phyloP scores from a whole-genome alignment of 2,888 invertebrate species.

The Scelioninae gen. 1 region DNA sequence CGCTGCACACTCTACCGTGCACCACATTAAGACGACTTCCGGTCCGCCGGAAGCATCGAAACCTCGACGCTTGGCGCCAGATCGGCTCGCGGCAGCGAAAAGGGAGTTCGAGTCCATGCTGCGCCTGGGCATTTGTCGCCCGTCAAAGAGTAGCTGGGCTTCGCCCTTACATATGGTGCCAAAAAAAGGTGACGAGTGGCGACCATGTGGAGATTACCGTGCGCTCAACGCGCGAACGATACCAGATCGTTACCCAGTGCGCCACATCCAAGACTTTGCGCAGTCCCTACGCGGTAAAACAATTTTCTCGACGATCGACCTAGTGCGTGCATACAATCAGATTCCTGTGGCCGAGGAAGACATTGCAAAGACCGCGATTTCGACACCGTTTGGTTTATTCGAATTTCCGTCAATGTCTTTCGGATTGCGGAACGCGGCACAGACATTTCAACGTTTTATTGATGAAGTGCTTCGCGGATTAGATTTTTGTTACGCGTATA shows the following conservation, averaged over 20 bases:
- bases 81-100: background rate
- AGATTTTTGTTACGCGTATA: background rate
- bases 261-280: background rate
- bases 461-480: background rate
- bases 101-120: background rate
- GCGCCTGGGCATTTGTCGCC: background rate
- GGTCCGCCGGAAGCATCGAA: background rate
- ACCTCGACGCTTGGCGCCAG: background rate
- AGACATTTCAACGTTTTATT: too few relatives aligned
- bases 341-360: background rate
- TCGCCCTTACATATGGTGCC: background rate
- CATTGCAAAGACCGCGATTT: background rate
- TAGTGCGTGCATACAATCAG: background rate
- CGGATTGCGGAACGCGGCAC: background rate
- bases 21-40: background rate
- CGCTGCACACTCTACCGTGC: background rate
- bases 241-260: slow-evolving; percentile 15
- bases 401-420: slow-evolving; percentile 9
- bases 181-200: slow-evolving; percentile 1
- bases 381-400: slow-evolving; percentile 5
- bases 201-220: slow-evolving; percentile 28
- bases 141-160: background rate
- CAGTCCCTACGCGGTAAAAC: background rate
- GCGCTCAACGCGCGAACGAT: slow-evolving; percentile 7
- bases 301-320: background rate